Evolutionary conservation across 2,113 vertebrate genomes (phyloP), one percentile per base, ranked within the genome.

Genomic region (Myrmecobius fasciatus): DNA sequence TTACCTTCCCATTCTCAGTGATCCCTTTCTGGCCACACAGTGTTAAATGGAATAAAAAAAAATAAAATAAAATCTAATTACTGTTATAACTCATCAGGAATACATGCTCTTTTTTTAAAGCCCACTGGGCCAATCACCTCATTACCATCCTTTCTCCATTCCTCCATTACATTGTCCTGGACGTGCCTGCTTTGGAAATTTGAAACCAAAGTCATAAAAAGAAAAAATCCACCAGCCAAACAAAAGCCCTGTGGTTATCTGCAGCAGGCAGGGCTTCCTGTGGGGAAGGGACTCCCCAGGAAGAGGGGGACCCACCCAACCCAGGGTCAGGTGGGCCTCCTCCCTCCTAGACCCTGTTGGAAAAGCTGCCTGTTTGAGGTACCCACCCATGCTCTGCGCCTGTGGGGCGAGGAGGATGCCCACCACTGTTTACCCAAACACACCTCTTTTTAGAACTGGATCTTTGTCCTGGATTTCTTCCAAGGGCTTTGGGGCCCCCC

Each of bases 211-310:
- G 93, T 9, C 92, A 52, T 95, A 92, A 95, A 96, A 97, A 96
- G 93, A 97, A 97, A 67, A 53, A 89, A 14, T 0, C 75, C 92
- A 95, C 26, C 94, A 53, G 75, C 93, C 93, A 91, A 95, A 94
- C 93, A 91, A 92, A 96, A 90, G 8, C 14, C 52, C 52, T 56
- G 24, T 26, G 25, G 90, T 93, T 96, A 97, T 97, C 97, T 96
- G 91, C 54, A 51, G 54, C 6, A 0, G 95, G 94, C 96, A 97
- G 93, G 90, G 92, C 90, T 98, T 97, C 97, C 98, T 98, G 97
- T 89, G 89, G 94, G 91, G 96, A 94, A 54, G 26, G 51, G 26
- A 53, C 51, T 48, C 96, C 92, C 95, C 56, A 96, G 95, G 93
- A 95, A 92, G 91, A 91, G 88, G 89, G 48, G 48, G 88, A 94